Conservation (phyloP, 2,113 vertebrate species). For the Urocolius indicus region DNA sequence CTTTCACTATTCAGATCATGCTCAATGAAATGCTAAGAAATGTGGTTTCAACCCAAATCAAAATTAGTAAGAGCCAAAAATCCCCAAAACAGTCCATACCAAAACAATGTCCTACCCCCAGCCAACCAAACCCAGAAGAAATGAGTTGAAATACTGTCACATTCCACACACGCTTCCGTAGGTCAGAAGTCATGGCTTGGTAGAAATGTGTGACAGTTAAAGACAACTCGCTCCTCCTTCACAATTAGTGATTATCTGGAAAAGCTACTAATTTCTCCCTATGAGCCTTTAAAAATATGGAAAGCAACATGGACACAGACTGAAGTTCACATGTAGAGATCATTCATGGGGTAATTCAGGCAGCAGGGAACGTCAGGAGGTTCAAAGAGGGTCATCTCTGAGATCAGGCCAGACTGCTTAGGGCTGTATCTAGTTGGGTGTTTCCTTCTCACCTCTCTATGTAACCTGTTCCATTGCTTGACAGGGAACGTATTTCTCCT, state of each 20-base stretch:
- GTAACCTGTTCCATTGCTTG: neutral
- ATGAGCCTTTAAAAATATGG: neutral
- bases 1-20: neutral
- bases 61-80: neutral
- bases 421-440: neutral
- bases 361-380: neutral
- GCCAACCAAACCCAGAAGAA: neutral
- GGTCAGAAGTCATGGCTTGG: neutral
- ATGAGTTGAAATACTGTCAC: neutral
- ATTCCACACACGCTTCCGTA: neutral
- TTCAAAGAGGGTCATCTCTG: neutral
- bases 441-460: neutral
- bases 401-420: neutral
- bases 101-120: neutral
- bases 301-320: neutral
- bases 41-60: neutral
- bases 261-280: neutral
- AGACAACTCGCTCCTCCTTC: neutral
- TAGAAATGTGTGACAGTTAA: neutral
- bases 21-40: neutral
- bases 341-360: neutral
- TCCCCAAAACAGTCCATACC: accelerated
- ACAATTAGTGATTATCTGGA: neutral
- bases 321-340: neutral
- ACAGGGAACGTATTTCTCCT: neutral